Evolutionary conservation across 2,888 invertebrate genomes (phyloP).

Genomic region (Diaprepes abbreviatus): DNA sequence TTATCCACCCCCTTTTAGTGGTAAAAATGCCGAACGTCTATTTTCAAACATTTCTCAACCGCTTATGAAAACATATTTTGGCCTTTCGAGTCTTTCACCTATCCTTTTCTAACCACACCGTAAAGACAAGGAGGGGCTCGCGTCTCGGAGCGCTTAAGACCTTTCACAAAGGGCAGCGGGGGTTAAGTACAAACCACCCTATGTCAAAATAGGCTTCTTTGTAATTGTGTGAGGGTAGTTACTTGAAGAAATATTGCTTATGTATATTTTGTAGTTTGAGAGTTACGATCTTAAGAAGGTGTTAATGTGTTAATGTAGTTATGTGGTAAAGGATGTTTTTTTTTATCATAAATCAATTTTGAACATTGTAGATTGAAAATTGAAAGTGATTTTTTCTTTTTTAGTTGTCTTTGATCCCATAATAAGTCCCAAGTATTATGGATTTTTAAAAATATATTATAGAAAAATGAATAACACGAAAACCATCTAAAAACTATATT

Average conservation of each 20-base stretch:
- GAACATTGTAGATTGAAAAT: no score
- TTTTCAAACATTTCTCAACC: slow-evolving; percentile 20
- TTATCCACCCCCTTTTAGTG: slow-evolving; percentile 23
- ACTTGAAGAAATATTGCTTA: slow-evolving; percentile 32
- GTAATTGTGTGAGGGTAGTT: slow-evolving; percentile 22
- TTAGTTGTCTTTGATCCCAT: no score
- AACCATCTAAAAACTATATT: not conserved
- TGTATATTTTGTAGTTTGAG: slow-evolving; percentile 7
- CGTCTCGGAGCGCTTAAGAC: not conserved
- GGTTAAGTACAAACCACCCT: slow-evolving; percentile 40
- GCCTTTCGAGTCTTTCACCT: slow-evolving; percentile 2
- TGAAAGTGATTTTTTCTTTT: no score
- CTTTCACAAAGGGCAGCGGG: slow-evolving; percentile 16
- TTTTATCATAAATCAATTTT: not conserved
- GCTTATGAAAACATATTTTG: slow-evolving; percentile 25
- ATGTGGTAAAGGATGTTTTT: not conserved
- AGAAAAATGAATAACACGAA: slow-evolving; percentile 23
- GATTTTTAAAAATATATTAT: not conserved
- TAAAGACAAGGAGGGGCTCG: slow-evolving; percentile 10
- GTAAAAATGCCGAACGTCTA: slow-evolving; percentile 23
- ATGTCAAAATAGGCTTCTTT: slow-evolving; percentile 40
- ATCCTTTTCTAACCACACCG: not conserved
- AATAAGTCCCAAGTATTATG: not conserved
- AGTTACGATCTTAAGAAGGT: slow-evolving; percentile 14
- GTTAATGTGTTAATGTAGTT: slow-evolving; percentile 18